Base-by-base conservation (phyloP, 1,140 invertebrate species). In the Temnothorax nylanderi region DNA sequence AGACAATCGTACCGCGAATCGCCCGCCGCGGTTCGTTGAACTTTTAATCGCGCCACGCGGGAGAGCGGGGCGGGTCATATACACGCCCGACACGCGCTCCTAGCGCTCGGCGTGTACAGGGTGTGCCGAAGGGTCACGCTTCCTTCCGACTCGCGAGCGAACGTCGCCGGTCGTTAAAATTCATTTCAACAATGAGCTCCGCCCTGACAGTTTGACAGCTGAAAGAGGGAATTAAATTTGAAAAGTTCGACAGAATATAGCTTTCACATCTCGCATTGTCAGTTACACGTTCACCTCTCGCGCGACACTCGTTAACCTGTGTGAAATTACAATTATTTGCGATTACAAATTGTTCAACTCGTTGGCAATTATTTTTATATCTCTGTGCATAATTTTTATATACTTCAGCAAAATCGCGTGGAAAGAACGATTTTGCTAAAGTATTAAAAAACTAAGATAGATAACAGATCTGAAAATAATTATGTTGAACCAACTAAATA, bases 11-110 rank as follows among this genome's bases (percentile, higher is more conserved):
- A 6, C 32, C 44, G 60, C 21, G 18, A 37, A 69, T 62, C 54
- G 54, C 72, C 32, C 54, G 58, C 32, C 54, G 58, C 60, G 44
- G 86, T 87, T 88, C 71, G 18, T 88, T 87, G 85, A 87, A 88
- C 77, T 26, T 44, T 82, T 82, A 88, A 75, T 77, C 37, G 21
- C 51, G 21, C 54, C 49, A 44, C 8, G 21, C 41, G 54, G 47
- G 13, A 81, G 49, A 75, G 72, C 62, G 37, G 69, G 44, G 34
- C n/a, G 34, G 16, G 21, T 18, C 16, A 47, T 41, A 41, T 41
- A 41, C 18, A n/a, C 51, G 64, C 44, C 44, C n/a, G 44, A 41
- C 58, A 32, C 47, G 56, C 51, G 32, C 37, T 41, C 37, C 37
- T 41, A 41, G 37, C 37, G 37, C 37, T 6, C 62, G 3, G 8